Evolutionary conservation across 1,140 invertebrate genomes (phyloP), one percentile per base, ranked within the genome.

Genomic region (Drosophila sechellia): DNA sequence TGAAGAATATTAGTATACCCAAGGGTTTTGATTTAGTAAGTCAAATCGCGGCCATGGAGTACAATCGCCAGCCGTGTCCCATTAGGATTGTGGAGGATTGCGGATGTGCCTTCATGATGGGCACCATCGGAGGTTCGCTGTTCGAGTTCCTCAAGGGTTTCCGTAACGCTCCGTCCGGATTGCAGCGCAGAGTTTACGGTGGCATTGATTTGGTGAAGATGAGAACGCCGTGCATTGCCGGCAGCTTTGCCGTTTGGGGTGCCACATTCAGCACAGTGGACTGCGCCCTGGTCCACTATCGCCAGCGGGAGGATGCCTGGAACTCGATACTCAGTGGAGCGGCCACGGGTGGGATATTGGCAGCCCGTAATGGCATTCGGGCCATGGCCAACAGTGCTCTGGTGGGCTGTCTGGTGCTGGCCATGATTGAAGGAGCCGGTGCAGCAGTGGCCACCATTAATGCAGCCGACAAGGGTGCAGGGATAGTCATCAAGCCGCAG

Each of bases 31-130:
- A 8, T 31, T 5, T 27, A 5, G 5, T 22, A 22, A 22, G 20
- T 22, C 20, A 22, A 3, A 27, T 5, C 10, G 4, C 5, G 10
- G 17, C 17, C 37, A 81, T 89, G 65, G 84, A 89, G 42, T 89
- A 89, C 45, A 84, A 65, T 49, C 84, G 84, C 22, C 79, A 89
- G 35, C 84, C 84, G 40, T 89, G 84, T 63, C 84, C 84, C 6
- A 78, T 89, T 34, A 63, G 84, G 34, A 79, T 89, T 45, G 79
- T 89, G 5, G 84, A 89, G 69, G 84, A 89, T 53, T 84, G 79
- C 31, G 84, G 84, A 12, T 89, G 84, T 48, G 85, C 85, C 27
- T 89, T 89, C 35, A 55, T 89, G 61, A 89, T 89, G 85, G 84
- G 84, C 39, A 61, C 65, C 31, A 69, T 89, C 27, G 84, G 84